Evolutionary conservation across 2,888 invertebrate genomes (phyloP).

Genomic region (Dynastes hyllus): DNA sequence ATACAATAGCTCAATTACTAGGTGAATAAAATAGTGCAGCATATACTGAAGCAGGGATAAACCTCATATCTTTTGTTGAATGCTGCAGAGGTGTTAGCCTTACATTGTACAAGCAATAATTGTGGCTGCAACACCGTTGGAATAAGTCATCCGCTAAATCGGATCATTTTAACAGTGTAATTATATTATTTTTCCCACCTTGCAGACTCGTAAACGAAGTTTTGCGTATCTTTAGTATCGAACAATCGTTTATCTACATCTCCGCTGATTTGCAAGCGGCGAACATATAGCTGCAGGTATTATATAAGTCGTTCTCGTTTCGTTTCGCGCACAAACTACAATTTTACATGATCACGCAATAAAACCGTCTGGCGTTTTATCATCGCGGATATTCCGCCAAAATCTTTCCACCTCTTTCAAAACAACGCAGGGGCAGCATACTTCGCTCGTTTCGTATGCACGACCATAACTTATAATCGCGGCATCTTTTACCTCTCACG

Average conservation of each 20-base stretch:
- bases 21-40: too few relatives aligned
- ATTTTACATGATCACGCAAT: slow-evolving; percentile 35
- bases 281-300: slow-evolving; percentile 1
- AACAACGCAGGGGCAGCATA: slow-evolving; percentile 3
- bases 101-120: too few relatives aligned
- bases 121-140: too few relatives aligned
- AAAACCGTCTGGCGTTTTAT: slow-evolving; percentile 30
- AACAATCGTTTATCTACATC: too few relatives aligned
- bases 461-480: slow-evolving; percentile 34
- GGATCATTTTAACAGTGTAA: neutral
- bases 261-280: too few relatives aligned
- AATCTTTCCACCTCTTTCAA: slow-evolving; percentile 15
- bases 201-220: neutral
- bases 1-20: too few relatives aligned
- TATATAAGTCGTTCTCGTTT: slow-evolving; percentile 16
- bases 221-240: too few relatives aligned
- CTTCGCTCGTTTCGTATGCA: slow-evolving; percentile 18
- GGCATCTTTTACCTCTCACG: slow-evolving; percentile 18
- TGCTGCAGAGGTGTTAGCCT: too few relatives aligned
- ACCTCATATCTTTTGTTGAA: too few relatives aligned
- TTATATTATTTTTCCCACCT: neutral
- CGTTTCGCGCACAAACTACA: slow-evolving; percentile 9
- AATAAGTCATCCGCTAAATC: neutral
- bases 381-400: slow-evolving; percentile 15
- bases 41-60: too few relatives aligned